These are phyloP conservation scores for Arnoldichthys spilopterus DNA, from an alignment of 2,797 vertebrate species.

Conservation along the genomic window DNA sequence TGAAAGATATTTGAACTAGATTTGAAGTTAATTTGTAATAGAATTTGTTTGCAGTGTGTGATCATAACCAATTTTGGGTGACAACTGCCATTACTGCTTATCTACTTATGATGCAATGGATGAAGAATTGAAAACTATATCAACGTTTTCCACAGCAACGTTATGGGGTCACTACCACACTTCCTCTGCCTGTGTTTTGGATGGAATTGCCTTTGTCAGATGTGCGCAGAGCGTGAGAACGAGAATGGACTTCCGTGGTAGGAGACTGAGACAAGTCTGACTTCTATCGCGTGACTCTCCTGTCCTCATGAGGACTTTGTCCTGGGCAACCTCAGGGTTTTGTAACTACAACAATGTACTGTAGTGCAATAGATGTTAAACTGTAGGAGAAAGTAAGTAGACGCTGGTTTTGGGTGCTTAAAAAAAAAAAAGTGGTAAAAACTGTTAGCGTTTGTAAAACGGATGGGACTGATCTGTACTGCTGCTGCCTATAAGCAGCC, in stretches of 20 bases:
- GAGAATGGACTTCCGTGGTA: slow-evolving; percentile 17
- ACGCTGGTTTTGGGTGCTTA: slow-evolving; percentile 64
- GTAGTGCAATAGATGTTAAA: slow-evolving; percentile 51
- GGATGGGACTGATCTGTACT: slow-evolving; percentile 8
- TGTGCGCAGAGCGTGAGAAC: background rate
- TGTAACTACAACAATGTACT: slow-evolving; percentile 56
- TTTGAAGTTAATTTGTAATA: too few relatives aligned
- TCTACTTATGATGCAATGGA: slow-evolving; percentile 21
- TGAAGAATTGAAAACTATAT: background rate
- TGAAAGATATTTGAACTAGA: too few relatives aligned
- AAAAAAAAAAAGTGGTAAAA: slow-evolving; percentile 29
- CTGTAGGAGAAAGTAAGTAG: slow-evolving; percentile 49
- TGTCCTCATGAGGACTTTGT: slow-evolving; percentile 20
- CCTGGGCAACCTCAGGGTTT: slow-evolving; percentile 72
- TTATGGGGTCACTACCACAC: slow-evolving; percentile 9
- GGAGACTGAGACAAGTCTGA: slow-evolving; percentile 25
- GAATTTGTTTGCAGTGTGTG: too few relatives aligned
- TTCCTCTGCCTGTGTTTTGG: background rate
- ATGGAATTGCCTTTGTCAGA: slow-evolving; percentile 6
- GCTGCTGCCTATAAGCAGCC: background rate
- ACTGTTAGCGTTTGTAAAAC: background rate
- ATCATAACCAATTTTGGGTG: too few relatives aligned
- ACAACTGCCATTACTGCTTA: slow-evolving; percentile 27
- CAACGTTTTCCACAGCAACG: slow-evolving; percentile 20
- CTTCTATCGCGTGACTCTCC: slow-evolving; percentile 15